These are phyloP conservation scores for Heptranchias perlo DNA, from an alignment of 2,113 vertebrate genomes.

Conservation along the genomic window DNA sequence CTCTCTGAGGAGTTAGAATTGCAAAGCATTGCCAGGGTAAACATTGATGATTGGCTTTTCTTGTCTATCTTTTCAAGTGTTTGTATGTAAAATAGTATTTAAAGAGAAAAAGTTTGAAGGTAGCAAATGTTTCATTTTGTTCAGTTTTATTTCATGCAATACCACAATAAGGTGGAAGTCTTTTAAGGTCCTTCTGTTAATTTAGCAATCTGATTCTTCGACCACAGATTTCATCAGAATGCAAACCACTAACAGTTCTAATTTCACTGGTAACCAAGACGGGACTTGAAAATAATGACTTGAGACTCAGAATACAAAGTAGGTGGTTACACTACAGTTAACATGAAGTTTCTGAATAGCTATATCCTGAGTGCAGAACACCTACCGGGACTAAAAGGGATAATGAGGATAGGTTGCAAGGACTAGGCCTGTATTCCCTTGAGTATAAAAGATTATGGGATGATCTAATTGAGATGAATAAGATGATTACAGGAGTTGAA, in stretches of 20 bases:
- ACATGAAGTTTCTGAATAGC: neutral
- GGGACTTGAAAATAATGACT: neutral
- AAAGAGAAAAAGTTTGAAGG: neutral
- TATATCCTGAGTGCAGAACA: neutral
- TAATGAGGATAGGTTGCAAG: neutral
- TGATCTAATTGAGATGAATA: neutral
- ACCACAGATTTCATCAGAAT: constrained; percentile 37
- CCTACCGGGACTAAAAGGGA: neutral
- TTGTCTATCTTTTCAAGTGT: neutral
- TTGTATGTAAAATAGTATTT: neutral
- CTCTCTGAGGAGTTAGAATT: neutral
- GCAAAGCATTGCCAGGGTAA: neutral
- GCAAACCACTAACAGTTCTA: constrained; percentile 5
- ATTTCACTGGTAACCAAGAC: neutral
- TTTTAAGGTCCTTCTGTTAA: neutral
- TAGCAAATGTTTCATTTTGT: neutral
- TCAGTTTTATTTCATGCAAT: neutral
- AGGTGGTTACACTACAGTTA: neutral
- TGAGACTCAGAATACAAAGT: neutral
- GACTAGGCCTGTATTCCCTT: neutral
- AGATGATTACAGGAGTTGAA: neutral
- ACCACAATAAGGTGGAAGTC: neutral
- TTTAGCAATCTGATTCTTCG: neutral
- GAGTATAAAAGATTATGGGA: neutral
- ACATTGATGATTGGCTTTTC: neutral